Evolutionary conservation across 2,113 vertebrate genomes (phyloP).

Genomic region (Ciconia stormi): DNA sequence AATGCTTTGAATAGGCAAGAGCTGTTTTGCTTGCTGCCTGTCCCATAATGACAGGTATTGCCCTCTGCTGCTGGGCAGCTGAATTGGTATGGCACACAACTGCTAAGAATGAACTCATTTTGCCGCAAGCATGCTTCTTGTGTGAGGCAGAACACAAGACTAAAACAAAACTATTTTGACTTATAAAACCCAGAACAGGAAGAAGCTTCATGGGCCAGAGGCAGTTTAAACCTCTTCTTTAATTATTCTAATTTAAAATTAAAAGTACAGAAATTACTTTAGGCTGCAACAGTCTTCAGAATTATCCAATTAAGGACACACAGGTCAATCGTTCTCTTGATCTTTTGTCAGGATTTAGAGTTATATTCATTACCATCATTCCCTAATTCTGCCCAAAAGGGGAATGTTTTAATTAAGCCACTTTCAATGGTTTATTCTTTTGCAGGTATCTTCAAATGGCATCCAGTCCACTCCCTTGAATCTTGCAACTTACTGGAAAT

Average conservation of each 20-base stretch:
- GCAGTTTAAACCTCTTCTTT: not conserved
- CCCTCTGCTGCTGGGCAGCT: not conserved
- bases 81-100: not conserved
- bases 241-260: not conserved
- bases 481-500: conserved; percentile 97
- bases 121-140: not conserved
- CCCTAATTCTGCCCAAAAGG: not conserved
- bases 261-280: not conserved
- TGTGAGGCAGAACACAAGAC: not conserved
- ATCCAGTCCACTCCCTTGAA: conserved; percentile 96
- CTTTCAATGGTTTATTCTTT: conserved; percentile 22
- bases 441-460: conserved; percentile 91
- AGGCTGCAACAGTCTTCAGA: not conserved
- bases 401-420: not conserved
- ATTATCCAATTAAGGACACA: not conserved
- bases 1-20: not conserved
- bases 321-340: not conserved
- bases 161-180: not conserved
- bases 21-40: not conserved
- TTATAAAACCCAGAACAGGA: not conserved
- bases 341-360: not conserved
- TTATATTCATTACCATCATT: not conserved
- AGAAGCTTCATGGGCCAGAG: not conserved
- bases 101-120: not conserved
- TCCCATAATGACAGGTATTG: not conserved